Evolutionary conservation across 2,797 vertebrate genomes (phyloP), one percentile per base, ranked within the genome.

Genomic region (Cheirogaleus major): DNA sequence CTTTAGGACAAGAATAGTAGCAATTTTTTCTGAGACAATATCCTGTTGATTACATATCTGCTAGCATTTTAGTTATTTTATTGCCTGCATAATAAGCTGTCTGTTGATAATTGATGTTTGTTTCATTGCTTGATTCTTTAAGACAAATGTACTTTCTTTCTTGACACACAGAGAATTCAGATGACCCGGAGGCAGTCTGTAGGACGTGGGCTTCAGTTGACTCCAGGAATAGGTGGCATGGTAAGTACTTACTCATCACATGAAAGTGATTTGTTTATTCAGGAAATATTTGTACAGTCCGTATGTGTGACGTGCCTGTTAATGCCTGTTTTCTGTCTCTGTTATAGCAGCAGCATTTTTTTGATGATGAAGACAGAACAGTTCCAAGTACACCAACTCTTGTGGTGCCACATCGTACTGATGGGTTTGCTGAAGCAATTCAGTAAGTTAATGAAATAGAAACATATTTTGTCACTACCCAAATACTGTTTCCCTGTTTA

Each of bases 341-440:
- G 55, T 93, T 91, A 89, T 85, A 98, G 98, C 99, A 99, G 99
- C 99, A 99, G 79, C 99, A 99, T 96, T 99, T 99, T 97, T 99
- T 99, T 93, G 99, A 99, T 83, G 99, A 99, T 23, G 99, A 99
- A 72, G 99, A 99, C 98, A 99, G 99, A 96, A 99, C 99, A 97
- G 99, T 99, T 96, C 99, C 99, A 90, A 99, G 99, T 98, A 99
- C 99, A 17, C 99, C 99, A 48, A 99, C 99, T 43, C 99, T 99
- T 92, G 99, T 99, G 76, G 99, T 99, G 18, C 99, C 99, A 18
- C 99, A 99, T 98, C 99, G 99, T 59, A 99, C 99, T 2, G 99
- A 99, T 93, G 99, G 99, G 30, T 99, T 99, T 98, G 99, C 99
- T 97, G 99, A 99, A 98, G 99, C 99, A 55, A 99, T 99, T 98